These are phyloP conservation scores for Montipora foliosa DNA, from an alignment of 64 coral and sea anemone species.

Conservation along the genomic window DNA sequence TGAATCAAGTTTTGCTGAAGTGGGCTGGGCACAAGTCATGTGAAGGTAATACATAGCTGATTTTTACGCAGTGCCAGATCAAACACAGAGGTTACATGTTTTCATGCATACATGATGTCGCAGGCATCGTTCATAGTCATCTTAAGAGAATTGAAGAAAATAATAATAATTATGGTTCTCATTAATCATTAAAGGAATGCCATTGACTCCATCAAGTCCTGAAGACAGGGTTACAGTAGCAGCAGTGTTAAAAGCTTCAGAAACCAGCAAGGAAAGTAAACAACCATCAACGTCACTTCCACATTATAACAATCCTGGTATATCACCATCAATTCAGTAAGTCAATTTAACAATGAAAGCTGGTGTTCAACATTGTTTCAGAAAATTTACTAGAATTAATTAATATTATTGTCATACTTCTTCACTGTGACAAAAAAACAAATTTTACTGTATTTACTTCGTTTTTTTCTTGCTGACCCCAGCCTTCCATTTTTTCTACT, in stretches of 20 bases:
- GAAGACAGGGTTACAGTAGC: slow-evolving; percentile 37
- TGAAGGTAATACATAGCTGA: slow-evolving; percentile 17
- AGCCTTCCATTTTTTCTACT: too few relatives aligned
- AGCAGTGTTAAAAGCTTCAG: slow-evolving; percentile 19
- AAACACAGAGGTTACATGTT: background rate
- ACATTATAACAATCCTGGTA: background rate
- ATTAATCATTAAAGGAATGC: slow-evolving; percentile 46
- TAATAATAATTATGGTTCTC: too few relatives aligned
- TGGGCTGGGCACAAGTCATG: slow-evolving; percentile 64
- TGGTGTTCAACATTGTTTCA: too few relatives aligned
- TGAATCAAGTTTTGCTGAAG: slow-evolving; percentile 68
- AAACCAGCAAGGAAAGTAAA: slow-evolving; percentile 22
- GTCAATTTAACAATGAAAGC: background rate
- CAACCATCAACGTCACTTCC: background rate
- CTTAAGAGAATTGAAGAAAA: too few relatives aligned
- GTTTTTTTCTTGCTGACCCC: too few relatives aligned
- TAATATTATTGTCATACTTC: too few relatives aligned
- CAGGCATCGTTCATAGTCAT: too few relatives aligned
- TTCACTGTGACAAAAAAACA: too few relatives aligned
- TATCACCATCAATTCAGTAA: slow-evolving; percentile 43
- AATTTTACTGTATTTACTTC: too few relatives aligned
- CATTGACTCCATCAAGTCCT: slow-evolving; percentile 67
- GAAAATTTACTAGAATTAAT: too few relatives aligned
- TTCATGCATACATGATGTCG: too few relatives aligned
- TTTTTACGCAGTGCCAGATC: too few relatives aligned